These are phyloP conservation scores for Capreolus pygargus DNA, from an alignment of 2,113 vertebrate genomes.

Conservation along the genomic window DNA sequence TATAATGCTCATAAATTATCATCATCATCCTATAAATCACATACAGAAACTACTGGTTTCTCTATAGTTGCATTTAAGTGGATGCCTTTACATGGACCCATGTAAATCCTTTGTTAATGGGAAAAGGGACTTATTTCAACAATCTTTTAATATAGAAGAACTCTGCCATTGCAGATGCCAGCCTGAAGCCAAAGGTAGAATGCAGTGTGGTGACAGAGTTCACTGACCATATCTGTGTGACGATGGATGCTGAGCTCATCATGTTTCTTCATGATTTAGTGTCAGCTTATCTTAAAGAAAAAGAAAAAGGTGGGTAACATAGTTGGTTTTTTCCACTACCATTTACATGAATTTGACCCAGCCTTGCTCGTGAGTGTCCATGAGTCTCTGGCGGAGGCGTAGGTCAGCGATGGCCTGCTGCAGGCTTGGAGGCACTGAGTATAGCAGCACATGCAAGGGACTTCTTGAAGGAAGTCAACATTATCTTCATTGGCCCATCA, in stretches of 20 bases:
- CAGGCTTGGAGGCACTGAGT: neutral
- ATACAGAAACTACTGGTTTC: neutral
- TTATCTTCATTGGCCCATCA: neutral
- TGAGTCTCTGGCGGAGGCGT: rapidly evolving
- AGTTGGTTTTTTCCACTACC: neutral
- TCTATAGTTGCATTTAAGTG: neutral
- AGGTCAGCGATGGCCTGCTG: rapidly evolving
- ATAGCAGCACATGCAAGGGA: neutral
- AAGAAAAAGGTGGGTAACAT: conserved; percentile 92
- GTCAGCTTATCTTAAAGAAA: conserved; percentile 98
- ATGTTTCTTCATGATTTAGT: conserved; percentile 99
- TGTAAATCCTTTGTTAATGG: neutral
- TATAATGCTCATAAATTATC: neutral
- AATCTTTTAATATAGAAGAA: neutral
- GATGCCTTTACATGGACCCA: neutral
- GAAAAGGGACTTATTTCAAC: neutral
- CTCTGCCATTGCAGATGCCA: conserved; percentile 84
- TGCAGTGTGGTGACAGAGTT: conserved; percentile 99
- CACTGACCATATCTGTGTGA: conserved; percentile 98
- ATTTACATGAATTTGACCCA: neutral
- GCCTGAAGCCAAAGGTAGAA: conserved; percentile 95
- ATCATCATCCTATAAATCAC: neutral
- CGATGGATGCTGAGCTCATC: conserved; percentile 99
- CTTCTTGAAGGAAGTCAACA: neutral
- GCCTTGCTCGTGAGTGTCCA: neutral